phyloP scores from a whole-genome alignment of 2,797 vertebrate species.

The Lepidocolaptes lacrymiger region DNA sequence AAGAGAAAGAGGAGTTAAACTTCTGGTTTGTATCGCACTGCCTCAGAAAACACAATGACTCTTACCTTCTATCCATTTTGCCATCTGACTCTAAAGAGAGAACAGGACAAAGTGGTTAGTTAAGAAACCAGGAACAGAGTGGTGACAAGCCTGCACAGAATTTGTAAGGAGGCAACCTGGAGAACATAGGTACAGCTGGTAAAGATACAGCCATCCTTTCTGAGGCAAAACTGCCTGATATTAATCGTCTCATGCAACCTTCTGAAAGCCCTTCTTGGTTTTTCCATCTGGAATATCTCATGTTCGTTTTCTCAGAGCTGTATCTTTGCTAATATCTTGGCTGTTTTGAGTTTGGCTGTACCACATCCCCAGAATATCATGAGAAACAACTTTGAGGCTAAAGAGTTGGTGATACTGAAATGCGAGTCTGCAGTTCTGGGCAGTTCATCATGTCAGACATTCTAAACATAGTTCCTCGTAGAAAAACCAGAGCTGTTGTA shows the following conservation, averaged over 20 bases:
- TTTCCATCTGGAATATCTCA: neutral
- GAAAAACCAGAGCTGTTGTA: neutral
- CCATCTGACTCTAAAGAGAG: conserved; percentile 47
- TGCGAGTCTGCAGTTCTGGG: neutral
- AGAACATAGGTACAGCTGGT: neutral
- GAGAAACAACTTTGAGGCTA: neutral
- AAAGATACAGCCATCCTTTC: neutral
- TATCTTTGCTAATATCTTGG: neutral
- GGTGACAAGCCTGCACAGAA: neutral
- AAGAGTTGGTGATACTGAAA: neutral
- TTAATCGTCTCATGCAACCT: neutral
- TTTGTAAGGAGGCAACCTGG: neutral
- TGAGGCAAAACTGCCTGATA: neutral
- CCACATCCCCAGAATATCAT: neutral
- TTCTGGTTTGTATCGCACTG: neutral
- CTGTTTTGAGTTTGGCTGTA: neutral
- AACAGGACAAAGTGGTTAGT: conserved; percentile 25
- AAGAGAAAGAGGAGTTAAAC: neutral
- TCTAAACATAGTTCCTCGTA: neutral
- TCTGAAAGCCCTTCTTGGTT: neutral
- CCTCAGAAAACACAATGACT: neutral
- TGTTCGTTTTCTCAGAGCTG: neutral
- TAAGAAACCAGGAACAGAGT: neutral
- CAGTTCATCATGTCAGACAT: neutral
- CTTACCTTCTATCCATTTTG: conserved; percentile 66